These are phyloP conservation scores for Hyperoplus immaculatus DNA, from an alignment of 2,797 vertebrate genomes.

Conservation along the genomic window DNA sequence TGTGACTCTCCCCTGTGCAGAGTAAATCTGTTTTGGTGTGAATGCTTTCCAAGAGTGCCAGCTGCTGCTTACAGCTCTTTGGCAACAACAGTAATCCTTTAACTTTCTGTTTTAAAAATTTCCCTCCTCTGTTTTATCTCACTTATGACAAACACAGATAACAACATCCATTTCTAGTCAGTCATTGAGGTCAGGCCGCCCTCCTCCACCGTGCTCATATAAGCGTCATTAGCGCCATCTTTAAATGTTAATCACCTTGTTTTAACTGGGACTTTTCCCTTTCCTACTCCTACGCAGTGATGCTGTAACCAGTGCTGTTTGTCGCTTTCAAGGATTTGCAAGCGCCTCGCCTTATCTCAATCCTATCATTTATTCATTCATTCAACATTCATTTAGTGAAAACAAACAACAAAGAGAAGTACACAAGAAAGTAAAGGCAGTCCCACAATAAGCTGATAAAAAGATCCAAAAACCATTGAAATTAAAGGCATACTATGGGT, in stretches of 20 bases:
- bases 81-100: not conserved
- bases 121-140: conserved; percentile 20
- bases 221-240: conserved; percentile 19
- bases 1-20: not conserved
- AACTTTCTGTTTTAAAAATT: not conserved
- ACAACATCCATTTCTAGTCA: conserved; percentile 14
- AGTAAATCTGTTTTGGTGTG: conserved; percentile 8
- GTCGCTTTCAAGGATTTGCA: conserved; percentile 10
- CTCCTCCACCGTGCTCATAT: conserved; percentile 36
- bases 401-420: no score
- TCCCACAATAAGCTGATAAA: no score
- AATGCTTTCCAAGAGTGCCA: conserved; percentile 7
- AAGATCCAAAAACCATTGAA: no score
- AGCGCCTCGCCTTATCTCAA: not conserved
- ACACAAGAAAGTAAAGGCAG: no score
- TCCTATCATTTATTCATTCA: not conserved
- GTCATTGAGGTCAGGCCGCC: conserved; percentile 34
- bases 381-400: no score
- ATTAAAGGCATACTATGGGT: no score
- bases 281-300: conserved; percentile 2
- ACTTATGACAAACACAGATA: conserved; percentile 38
- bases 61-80: not conserved
- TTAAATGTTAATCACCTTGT: conserved; percentile 72
- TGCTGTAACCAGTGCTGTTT: conserved; percentile 36
- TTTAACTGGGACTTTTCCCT: conserved; percentile 31